Evolutionary conservation across 1,140 invertebrate genomes (phyloP).

Genomic region (Orussus abietinus): DNA sequence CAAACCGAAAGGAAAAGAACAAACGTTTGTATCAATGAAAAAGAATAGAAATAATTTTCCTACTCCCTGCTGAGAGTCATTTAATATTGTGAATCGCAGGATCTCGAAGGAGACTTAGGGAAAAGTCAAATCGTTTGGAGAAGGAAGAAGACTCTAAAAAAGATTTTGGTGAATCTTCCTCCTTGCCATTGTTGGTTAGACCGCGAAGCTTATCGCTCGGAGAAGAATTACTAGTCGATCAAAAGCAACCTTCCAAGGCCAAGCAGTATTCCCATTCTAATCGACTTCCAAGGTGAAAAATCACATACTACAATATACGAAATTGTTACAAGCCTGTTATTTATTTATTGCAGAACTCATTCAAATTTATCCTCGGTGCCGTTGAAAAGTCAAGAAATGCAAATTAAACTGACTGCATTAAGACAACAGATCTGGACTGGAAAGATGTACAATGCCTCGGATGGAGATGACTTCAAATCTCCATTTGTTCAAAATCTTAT

Average conservation of each 20-base stretch:
- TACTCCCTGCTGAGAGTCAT: not conserved
- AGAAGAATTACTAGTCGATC: slow-evolving; percentile 46
- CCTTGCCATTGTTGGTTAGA: slow-evolving; percentile 39
- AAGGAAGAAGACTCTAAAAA: slow-evolving; percentile 17
- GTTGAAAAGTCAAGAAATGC: slow-evolving; percentile 50
- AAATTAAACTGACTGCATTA: slow-evolving; percentile 56
- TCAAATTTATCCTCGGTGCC: slow-evolving; percentile 32
- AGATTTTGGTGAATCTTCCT: slow-evolving; percentile 10
- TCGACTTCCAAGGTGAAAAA: slow-evolving; percentile 47
- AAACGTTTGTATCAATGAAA: slow-evolving; percentile 2
- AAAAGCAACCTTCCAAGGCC: slow-evolving; percentile 36
- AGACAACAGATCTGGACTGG: slow-evolving; percentile 61
- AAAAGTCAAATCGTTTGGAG: slow-evolving; percentile 7
- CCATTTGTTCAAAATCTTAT: slow-evolving; percentile 44
- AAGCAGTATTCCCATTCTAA: slow-evolving; percentile 50
- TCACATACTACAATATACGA: slow-evolving; percentile 7
- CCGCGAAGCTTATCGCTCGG: slow-evolving; percentile 55
- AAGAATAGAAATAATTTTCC: not conserved
- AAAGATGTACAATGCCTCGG: too few relatives aligned
- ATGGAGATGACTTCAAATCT: too few relatives aligned
- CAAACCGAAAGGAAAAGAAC: slow-evolving; percentile 16
- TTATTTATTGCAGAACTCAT: slow-evolving; percentile 21
- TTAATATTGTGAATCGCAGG: too few relatives aligned
- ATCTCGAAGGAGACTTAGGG: slow-evolving; percentile 1
- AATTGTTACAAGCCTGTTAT: slow-evolving; percentile 6